Evolutionary conservation across 2,113 vertebrate genomes (phyloP).

Genomic region (Illadopsis cleaveri): DNA sequence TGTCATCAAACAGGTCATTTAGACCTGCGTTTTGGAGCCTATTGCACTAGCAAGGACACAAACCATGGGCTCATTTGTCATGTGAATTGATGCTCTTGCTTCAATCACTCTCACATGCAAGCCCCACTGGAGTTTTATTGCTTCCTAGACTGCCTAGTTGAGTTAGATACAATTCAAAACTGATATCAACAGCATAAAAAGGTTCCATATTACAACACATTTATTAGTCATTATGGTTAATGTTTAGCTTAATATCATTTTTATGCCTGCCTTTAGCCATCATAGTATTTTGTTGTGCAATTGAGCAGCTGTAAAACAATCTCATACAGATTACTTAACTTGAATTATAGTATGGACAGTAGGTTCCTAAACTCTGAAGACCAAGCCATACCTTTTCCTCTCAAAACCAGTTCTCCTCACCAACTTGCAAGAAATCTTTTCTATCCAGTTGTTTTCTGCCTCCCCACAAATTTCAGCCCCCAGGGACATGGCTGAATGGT

Average conservation of each 20-base stretch:
- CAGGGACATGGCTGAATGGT: neutral
- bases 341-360: neutral
- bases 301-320: constrained; percentile 57
- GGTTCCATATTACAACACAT: constrained; percentile 27
- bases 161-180: constrained; percentile 39
- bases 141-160: neutral
- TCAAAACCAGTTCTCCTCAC: neutral
- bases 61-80: neutral
- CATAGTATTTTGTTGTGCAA: constrained; percentile 42
- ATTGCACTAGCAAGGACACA: neutral
- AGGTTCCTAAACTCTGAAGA: neutral
- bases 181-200: neutral
- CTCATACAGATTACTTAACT: constrained; percentile 28
- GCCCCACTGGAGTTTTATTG: constrained; percentile 13
- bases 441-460: neutral
- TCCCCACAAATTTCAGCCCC: neutral
- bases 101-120: constrained; percentile 20
- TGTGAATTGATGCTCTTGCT: neutral
- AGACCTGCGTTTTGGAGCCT: neutral
- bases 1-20: neutral
- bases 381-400: neutral
- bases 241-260: constrained; percentile 51
- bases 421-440: neutral
- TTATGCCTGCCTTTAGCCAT: constrained; percentile 50
- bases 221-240: constrained; percentile 67